phyloP scores from a whole-genome alignment of 2,113 vertebrate genomes.

The Rhinogobius similis region DNA sequence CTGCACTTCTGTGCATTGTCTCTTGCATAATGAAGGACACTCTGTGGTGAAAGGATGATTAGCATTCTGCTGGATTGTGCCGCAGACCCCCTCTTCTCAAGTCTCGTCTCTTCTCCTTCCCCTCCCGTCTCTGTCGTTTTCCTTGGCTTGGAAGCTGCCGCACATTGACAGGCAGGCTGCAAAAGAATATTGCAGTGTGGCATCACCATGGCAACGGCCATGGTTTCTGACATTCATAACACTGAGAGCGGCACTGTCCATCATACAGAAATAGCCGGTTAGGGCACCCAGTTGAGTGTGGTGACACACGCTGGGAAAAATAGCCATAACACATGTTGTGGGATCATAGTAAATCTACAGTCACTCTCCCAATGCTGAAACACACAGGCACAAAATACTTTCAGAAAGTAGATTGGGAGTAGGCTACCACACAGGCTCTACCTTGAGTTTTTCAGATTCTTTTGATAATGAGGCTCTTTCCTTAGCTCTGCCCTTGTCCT shows the following conservation, averaged over 20 bases:
- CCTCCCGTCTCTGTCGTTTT: conserved; percentile 33
- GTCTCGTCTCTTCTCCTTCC: conserved; percentile 26
- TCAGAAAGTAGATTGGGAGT: conserved; percentile 18
- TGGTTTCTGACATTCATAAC: conserved; percentile 80
- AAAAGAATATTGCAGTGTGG: conserved; percentile 80
- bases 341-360: conserved; percentile 12
- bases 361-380: conserved; percentile 3
- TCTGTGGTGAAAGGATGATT: conserved; percentile 72
- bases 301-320: conserved; percentile 31
- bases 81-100: conserved; percentile 63
- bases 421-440: conserved; percentile 1
- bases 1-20: conserved; percentile 48
- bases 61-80: conserved; percentile 77
- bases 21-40: conserved; percentile 78
- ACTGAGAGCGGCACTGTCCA: conserved; percentile 61
- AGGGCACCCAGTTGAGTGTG: conserved; percentile 39
- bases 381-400: conserved; percentile 10
- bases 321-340: neutral
- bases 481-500: conserved; percentile 9
- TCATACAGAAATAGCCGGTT: conserved; percentile 66
- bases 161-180: conserved; percentile 61
- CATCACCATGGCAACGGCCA: conserved; percentile 79
- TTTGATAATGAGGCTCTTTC: conserved; percentile 13
- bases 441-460: conserved; percentile 3
- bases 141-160: conserved; percentile 62